Conservation (phyloP, 64 coral and sea anemone species). For the Cladopsammia gracilis region DNA sequence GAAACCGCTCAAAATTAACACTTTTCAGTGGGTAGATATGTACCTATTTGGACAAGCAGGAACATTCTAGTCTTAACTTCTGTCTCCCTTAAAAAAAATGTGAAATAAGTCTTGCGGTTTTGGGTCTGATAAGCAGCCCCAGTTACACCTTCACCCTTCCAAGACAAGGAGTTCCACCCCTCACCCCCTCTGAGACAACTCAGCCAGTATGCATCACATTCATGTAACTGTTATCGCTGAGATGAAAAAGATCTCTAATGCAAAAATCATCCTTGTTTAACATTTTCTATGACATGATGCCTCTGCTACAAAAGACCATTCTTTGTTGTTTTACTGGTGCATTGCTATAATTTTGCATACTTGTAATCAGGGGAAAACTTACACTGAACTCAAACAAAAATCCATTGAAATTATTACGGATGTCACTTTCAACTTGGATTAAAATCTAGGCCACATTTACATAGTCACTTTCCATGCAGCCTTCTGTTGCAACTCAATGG, state of each 20-base stretch:
- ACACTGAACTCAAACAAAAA: slow-evolving; percentile 2
- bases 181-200: slow-evolving; percentile 6
- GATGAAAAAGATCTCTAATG: slow-evolving; percentile 1
- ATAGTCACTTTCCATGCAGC: slow-evolving; percentile 13
- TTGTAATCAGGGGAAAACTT: slow-evolving; percentile 17
- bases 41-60: not conserved
- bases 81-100: not conserved
- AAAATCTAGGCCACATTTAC: slow-evolving; percentile 16
- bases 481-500: slow-evolving; percentile 28
- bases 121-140: not conserved
- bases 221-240: slow-evolving; percentile 4
- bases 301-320: slow-evolving; percentile 9
- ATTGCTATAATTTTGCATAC: not conserved
- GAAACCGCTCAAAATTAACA: slow-evolving; percentile 2
- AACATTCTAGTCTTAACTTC: slow-evolving; percentile 1
- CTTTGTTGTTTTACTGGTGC: not conserved
- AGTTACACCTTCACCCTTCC: not conserved
- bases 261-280: not conserved
- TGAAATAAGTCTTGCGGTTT: slow-evolving; percentile 2
- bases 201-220: slow-evolving; percentile 14
- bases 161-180: slow-evolving; percentile 6
- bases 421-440: not conserved
- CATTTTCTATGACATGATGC: slow-evolving; percentile 10
- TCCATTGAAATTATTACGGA: slow-evolving; percentile 7
- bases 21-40: not conserved